Evolutionary conservation across 2,797 vertebrate genomes (phyloP), one percentile per base, ranked within the genome.

Genomic region (Sorex maritimensis): DNA sequence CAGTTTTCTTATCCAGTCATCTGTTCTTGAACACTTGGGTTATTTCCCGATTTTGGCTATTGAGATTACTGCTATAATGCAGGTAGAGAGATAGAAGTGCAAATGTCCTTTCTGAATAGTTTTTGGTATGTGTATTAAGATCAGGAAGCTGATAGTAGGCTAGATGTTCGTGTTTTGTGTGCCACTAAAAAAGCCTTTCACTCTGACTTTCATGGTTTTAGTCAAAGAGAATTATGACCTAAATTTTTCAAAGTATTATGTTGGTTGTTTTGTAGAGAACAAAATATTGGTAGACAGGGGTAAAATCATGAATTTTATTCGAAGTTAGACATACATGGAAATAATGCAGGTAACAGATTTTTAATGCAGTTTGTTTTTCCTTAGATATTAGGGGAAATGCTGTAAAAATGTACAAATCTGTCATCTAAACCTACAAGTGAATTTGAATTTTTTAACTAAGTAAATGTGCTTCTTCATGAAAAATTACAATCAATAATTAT

Each of bases 391-490:
- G 7, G 5, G 28, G 61, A 78, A 38, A 44, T 38, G 86, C 19
- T 75, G 34, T 58, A 84, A 86, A 86, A 28, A 72, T 5, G 8
- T 65, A 86, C 78, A 88, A 55, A 79, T 83, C 83, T 94, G n/a
- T 73, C 61, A 88, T 52, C 24, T 52, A 82, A 91, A 83, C 2
- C 0, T 26, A 82, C 34, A 84, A 75, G 21, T 21, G 72, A 61
- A 72, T 75, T 81, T 73, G 85, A 71, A 61, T 61, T 61, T 19
- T 91, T 86, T 88, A 86, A 89, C 1, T 61, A 63, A n/a, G 17
- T 67, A 2, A 12, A 44, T 19, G 26, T n/a, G 5, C 75, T n/a
- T 19, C 8, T 63, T 83, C 38, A 21, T 3, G 81, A 78, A 81
- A 85, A 79, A 63, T 69, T 10, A 12, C n/a, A 15, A 81, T 88